Evolutionary conservation across 2,888 invertebrate species (phyloP), one percentile per base, ranked within the genome.

Genomic region (Microdon myrmicae): DNA sequence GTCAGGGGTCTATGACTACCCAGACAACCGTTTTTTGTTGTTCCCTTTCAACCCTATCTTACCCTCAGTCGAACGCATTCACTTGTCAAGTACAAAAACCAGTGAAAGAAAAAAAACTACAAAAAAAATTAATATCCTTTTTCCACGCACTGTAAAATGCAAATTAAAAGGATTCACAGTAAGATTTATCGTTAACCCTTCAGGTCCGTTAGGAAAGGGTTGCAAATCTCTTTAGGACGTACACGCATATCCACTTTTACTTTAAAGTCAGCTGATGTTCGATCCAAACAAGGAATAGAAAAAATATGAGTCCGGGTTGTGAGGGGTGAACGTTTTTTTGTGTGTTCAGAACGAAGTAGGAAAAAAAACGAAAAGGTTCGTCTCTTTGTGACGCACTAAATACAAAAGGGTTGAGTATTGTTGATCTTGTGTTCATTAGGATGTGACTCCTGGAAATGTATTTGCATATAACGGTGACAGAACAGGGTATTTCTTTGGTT

Each of bases 71-170:
- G 47, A 49, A 51, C 43, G 45, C 75, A 77, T 78, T 78, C 79
- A 77, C 77, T 79, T 78, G 77, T 76, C 75, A 76, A 75, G 71
- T 70, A 73, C 73, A 74, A 66, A 49, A 66, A 67, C 55, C 39
- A 51, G 25, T 38, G 37, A 13, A n/a, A 22, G 49, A 35, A 10
- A 17, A 12, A 25, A 4, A 13, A n/a, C n/a, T n/a, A n/a, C n/a
- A 56, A 68, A 68, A 68, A 67, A 68, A 56, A 41, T 43, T 55
- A 56, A 56, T 53, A 53, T 58, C 64, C 39, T 51, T 51, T 47
- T 71, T 68, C 69, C 47, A 38, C 39, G 20, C 22, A 47, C 47
- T 56, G 47, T 45, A 66, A 68, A 66, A 77, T 77, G 77, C 79
- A 77, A 77, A 77, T 78, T 78, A 76, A 75, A 72, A 73, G 72